phyloP scores from a whole-genome alignment of 2,888 invertebrate genomes.

The Formica aserva region DNA sequence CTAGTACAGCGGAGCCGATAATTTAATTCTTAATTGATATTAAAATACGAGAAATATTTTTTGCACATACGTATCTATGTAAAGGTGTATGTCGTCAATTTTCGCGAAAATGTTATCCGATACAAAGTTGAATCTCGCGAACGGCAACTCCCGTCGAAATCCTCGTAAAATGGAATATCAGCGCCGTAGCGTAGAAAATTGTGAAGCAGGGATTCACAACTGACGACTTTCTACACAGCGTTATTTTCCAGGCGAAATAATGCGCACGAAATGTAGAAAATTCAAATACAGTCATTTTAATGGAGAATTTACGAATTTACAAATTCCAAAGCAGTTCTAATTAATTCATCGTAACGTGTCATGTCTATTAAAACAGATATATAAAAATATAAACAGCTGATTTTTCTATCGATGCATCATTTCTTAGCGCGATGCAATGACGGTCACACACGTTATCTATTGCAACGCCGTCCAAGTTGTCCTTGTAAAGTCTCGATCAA shows the following conservation, averaged over 20 bases:
- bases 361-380: background rate
- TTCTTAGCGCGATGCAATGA: conserved; percentile 7
- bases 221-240: background rate
- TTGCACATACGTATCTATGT: background rate
- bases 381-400: conserved; percentile 7
- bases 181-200: conserved; percentile 42
- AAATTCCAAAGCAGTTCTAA: background rate
- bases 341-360: background rate
- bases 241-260: background rate
- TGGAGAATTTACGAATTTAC: background rate
- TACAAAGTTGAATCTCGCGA: conserved; percentile 13
- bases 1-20: background rate
- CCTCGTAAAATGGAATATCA: conserved; percentile 34
- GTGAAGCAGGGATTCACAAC: background rate
- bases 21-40: background rate
- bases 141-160: conserved; percentile 41
- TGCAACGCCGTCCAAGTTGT: conserved; percentile 18
- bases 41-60: background rate
- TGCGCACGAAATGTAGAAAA: background rate
- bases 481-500: conserved; percentile 21
- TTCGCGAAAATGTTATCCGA: conserved; percentile 1
- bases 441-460: background rate
- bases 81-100: background rate
- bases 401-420: conserved; percentile 16
- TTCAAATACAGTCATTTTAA: background rate